phyloP scores from a whole-genome alignment of 2,113 vertebrate genomes.

The Hipposideros armiger region DNA sequence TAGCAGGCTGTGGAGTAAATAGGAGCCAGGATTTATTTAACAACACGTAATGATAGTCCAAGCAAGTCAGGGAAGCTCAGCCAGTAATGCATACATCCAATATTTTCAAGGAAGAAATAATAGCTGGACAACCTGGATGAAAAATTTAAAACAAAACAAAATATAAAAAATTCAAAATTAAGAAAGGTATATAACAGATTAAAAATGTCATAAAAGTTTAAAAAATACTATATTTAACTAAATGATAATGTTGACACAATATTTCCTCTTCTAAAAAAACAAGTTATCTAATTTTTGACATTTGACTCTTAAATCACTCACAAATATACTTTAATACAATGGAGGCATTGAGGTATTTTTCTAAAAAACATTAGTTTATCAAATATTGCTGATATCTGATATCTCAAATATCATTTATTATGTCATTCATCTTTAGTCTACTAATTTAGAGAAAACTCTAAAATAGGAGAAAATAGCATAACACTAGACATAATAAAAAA shows the following conservation, averaged over 20 bases:
- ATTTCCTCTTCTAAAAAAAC: not conserved
- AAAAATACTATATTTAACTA: not conserved
- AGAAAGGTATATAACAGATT: not conserved
- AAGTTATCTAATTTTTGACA: not conserved
- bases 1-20: not conserved
- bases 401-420: not conserved
- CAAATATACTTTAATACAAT: not conserved
- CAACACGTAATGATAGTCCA: not conserved
- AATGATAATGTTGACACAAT: not conserved
- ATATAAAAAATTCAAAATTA: not conserved
- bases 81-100: not conserved
- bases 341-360: not conserved
- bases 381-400: not conserved
- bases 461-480: conserved; percentile 33
- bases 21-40: not conserved
- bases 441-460: not conserved
- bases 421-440: not conserved
- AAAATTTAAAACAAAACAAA: not conserved
- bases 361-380: not conserved
- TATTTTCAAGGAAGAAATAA: not conserved
- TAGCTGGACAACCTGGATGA: not conserved
- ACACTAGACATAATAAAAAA: not conserved
- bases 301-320: not conserved
- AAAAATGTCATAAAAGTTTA: not conserved
- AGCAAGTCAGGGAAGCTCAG: not conserved